Evolutionary conservation across 1,140 invertebrate genomes (phyloP), one percentile per base, ranked within the genome.

Genomic region (Lepidurus apus): DNA sequence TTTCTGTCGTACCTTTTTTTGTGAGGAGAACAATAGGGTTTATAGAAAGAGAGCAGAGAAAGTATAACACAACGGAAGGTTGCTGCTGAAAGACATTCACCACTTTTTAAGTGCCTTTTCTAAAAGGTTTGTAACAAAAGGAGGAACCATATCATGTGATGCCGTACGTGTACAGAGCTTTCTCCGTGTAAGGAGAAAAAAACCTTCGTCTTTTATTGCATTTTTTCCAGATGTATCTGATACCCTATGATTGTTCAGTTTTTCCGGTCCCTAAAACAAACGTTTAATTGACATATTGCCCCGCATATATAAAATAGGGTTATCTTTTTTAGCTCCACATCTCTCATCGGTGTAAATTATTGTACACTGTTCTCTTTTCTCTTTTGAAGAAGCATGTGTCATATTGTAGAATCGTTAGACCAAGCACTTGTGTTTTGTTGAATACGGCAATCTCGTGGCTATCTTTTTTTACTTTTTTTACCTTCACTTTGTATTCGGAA

Each of bases 361-460:
- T 65, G 53, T 65, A 65, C 53, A 65, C 53, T 65, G 17, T 21
- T 21, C 53, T 65, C 21, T 65, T 65, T 21, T 65, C 7, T n/a
- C 53, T 65, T 65, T 65, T 65, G 53, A 9, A 21, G 53, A 65
- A 65, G 7, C 17, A 65, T 65, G 53, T 65, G 53, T 65, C 53
- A 65, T 65, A 65, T 65, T 65, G 53, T 65, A 65, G 53, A 65
- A 65, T 65, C 21, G 53, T 65, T 65, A 65, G 53, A 65, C 53
- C 53, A 13, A 65, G 53, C 53, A 65, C 53, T 21, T 65, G 9
- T 65, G 21, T 65, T 13, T 65, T 65, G 53, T 65, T 65, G 53
- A 65, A n/a, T 65, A 65, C 21, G 53, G 53, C 53, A 65, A 65
- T 65, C 53, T 65, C 53, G 21, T 17, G 53, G 53, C 53, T n/a